phyloP scores from a whole-genome alignment of 2,113 vertebrate species.

The Cnemophilus loriae region DNA sequence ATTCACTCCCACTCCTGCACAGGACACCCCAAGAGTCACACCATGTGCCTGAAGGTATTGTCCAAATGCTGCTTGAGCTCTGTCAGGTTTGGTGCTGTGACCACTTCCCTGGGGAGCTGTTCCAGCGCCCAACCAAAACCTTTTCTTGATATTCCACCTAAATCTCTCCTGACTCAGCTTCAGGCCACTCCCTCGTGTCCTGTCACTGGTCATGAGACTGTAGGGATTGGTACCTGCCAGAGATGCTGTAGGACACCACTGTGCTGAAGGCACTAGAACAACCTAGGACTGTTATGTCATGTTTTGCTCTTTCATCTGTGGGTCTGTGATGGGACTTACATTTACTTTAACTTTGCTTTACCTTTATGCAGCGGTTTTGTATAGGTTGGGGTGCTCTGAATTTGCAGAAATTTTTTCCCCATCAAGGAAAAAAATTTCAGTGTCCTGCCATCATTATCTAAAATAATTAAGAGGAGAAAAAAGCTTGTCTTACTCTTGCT shows the following conservation, averaged over 20 bases:
- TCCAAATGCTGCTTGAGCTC: neutral
- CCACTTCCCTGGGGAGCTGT: neutral
- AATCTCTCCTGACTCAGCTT: neutral
- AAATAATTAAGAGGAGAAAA: neutral
- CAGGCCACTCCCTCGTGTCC: neutral
- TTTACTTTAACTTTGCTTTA: neutral
- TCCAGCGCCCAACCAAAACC: neutral
- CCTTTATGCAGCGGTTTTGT: neutral
- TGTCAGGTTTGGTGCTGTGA: neutral
- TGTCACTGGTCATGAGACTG: neutral
- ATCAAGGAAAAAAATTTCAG: neutral
- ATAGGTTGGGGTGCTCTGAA: neutral
- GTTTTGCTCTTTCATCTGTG: neutral
- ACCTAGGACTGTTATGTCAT: neutral
- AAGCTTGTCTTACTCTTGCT: neutral
- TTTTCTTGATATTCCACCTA: neutral
- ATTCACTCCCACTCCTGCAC: neutral
- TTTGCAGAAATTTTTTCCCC: neutral
- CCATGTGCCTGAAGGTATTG: neutral
- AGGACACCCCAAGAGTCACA: neutral
- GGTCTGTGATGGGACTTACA: neutral
- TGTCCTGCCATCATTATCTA: neutral
- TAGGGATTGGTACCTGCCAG: neutral
- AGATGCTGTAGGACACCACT: rapidly evolving
- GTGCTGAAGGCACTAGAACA: neutral